Base-by-base conservation (phyloP, 1,140 invertebrate species). In the Aphis craccivora region DNA sequence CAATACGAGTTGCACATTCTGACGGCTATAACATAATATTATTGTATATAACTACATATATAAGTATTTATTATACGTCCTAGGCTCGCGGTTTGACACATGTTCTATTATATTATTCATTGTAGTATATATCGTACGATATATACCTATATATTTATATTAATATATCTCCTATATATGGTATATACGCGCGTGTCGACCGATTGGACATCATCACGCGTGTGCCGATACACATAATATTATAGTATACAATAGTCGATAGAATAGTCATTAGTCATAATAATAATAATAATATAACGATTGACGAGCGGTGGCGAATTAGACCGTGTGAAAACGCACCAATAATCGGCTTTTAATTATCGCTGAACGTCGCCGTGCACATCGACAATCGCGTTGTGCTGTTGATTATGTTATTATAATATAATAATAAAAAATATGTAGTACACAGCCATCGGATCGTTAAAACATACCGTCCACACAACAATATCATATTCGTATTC, bases 291-390 rank as follows among this genome's bases (percentile, higher is more conserved):
- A 67, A 67, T n/a, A 67, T 67, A 14, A 67, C 11, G 60, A 67
- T n/a, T 67, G 60, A 67, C 60, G 60, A 67, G 60, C 60, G 14
- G 30, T 67, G 60, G 81, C 81, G 81, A 91, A 91, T 91, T 91
- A 91, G 90, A 93, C 91, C 91, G 91, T 93, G 91, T 53, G 91
- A 93, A 93, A 93, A 83, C 48, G 81, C 22, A 40, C 35, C 35
- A 92, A 93, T 86, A 93, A 93, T 84, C 81, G 76, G 43, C 67
- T 93, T 93, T 93, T 86, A 86, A 86, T 93, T 51, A 84, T 93
- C 23, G 88, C n/a, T 35, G 76, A 83, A 48, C n/a, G 67, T 25
- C 67, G 90, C 2, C 51, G 6, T 45, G n/a, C 30, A 45, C 67
- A 8, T 87, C 25, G 25, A 48, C 37, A 51, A 86, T 30, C 22